Base-by-base conservation (phyloP, 2,888 invertebrate species). In the Harmothoe impar region DNA sequence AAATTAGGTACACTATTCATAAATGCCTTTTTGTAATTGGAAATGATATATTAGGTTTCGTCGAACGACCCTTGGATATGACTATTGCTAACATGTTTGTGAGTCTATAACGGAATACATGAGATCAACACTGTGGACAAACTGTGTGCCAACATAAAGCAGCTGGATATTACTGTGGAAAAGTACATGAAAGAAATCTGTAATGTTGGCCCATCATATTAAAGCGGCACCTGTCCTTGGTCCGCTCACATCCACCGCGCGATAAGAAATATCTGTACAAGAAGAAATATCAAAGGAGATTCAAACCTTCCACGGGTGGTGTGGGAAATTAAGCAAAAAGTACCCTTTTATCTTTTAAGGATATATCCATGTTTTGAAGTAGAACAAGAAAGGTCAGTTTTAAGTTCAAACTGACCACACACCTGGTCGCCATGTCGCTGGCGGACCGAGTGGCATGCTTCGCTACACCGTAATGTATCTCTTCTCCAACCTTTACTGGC, bases 121-220 rank as follows among this genome's bases (percentile, higher is more conserved):
- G 72, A 72, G 72, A 72, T 72, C 72, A 72, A 72, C 72, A 72
- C 31, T 29, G 25, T 7, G 72, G 72, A 72, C 72, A 62, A n/a
- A 12, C 15, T n/a, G n/a, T 62, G 62, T 62, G 20, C 3, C 62
- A n/a, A n/a, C n/a, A n/a, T n/a, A n/a, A 62, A 62, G 62, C 62
- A 12, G 62, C 62, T 62, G 3, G 62, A 62, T 3, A 62, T n/a
- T n/a, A n/a, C 3, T 62, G 7, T 20, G 62, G 20, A n/a, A 20
- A 20, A 62, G 3, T 15, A 62, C 20, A 62, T 43, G 10, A 43
- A 43, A 43, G 43, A 3, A 43, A 43, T 43, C 43, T 43, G 43
- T 43, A 43, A 43, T 43, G 43, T 3, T 43, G 43, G 43, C 43
- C 43, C 43, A 7, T 43, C 3, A 43, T 7, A 10, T 43, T 43